A percentile compares a stretch with the other conserved stretches of the same genome.
Evolutionary conservation across 1,140 invertebrate genomes (phyloP).

Genomic region (Magallana ariakensis): DNA sequence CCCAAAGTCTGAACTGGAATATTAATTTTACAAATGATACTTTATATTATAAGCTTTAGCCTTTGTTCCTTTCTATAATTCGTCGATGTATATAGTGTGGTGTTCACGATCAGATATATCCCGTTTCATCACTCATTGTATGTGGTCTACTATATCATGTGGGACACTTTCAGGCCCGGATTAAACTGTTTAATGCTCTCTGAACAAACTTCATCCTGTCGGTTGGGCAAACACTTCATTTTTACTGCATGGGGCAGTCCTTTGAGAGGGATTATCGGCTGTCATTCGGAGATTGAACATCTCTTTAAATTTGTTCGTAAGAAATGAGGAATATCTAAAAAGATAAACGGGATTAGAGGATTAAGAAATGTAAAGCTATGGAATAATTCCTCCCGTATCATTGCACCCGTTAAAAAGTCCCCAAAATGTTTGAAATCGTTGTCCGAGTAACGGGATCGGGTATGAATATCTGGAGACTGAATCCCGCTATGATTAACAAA

Average conservation of each 20-base stretch:
- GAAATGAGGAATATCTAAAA: background rate
- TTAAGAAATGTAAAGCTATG: constrained; percentile 25
- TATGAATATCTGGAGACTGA: background rate
- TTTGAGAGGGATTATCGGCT: constrained; percentile 9
- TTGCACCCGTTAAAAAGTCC: background rate
- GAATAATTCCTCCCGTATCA: constrained; percentile 16
- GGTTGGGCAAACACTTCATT: constrained; percentile 7
- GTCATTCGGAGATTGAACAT: constrained; percentile 17
- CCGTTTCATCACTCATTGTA: too few species aligned
- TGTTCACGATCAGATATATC: too few species aligned
- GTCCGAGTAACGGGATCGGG: background rate
- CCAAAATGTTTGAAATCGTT: background rate
- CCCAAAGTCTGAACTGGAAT: too few species aligned
- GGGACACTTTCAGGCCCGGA: background rate
- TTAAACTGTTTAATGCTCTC: constrained; percentile 21
- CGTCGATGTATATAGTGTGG: too few species aligned
- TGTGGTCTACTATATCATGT: too few species aligned
- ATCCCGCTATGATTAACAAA: background rate
- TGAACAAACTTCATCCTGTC: constrained; percentile 11
- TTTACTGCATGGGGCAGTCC: constrained; percentile 20
- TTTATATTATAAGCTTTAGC: too few species aligned
- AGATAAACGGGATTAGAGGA: constrained; percentile 27
- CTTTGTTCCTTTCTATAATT: too few species aligned
- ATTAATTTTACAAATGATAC: too few species aligned
- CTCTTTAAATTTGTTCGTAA: constrained; percentile 11